Evolutionary conservation across 2,797 vertebrate genomes (phyloP).

Genomic region (Acipenser oxyrinchus): DNA sequence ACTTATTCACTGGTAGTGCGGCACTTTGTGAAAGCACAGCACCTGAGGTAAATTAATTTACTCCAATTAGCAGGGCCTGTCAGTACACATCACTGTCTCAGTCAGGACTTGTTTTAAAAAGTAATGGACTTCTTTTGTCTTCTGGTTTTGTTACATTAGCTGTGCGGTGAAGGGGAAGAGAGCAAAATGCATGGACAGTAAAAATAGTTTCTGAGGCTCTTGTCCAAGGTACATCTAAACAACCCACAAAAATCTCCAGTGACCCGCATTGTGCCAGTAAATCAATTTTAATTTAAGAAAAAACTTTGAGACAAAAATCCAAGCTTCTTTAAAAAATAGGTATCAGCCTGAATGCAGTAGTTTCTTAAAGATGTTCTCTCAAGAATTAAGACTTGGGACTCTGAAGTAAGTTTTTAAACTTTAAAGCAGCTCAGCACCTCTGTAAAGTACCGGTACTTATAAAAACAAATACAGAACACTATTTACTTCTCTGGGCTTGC

Average conservation of each 20-base stretch:
- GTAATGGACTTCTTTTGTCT: slow-evolving; percentile 53
- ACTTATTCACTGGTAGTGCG: slow-evolving; percentile 61
- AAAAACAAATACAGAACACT: too few species aligned
- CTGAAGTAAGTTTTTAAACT: too few species aligned
- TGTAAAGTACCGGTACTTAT: too few species aligned
- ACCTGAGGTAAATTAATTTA: slow-evolving; percentile 71
- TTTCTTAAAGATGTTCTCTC: background rate
- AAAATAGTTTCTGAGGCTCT: background rate
- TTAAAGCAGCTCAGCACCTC: too few species aligned
- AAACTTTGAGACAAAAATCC: background rate
- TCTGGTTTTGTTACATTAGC: slow-evolving; percentile 45
- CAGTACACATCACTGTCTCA: slow-evolving; percentile 56
- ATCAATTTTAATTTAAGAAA: background rate
- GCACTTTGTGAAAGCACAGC: slow-evolving; percentile 52
- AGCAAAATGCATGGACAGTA: background rate
- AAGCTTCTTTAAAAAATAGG: background rate
- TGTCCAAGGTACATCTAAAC: too few species aligned
- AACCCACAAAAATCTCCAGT: background rate
- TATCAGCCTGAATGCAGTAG: background rate
- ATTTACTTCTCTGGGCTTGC: too few species aligned
- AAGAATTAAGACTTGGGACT: too few species aligned
- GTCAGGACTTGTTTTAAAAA: slow-evolving; percentile 46
- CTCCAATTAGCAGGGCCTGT: slow-evolving; percentile 68
- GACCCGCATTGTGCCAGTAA: background rate
- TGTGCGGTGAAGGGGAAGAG: slow-evolving; percentile 43